Percentiles rank a stretch among this genome's conserved stretches.
phyloP scores from a whole-genome alignment of 92 coral and sea anemone species.

The Porites rus region DNA sequence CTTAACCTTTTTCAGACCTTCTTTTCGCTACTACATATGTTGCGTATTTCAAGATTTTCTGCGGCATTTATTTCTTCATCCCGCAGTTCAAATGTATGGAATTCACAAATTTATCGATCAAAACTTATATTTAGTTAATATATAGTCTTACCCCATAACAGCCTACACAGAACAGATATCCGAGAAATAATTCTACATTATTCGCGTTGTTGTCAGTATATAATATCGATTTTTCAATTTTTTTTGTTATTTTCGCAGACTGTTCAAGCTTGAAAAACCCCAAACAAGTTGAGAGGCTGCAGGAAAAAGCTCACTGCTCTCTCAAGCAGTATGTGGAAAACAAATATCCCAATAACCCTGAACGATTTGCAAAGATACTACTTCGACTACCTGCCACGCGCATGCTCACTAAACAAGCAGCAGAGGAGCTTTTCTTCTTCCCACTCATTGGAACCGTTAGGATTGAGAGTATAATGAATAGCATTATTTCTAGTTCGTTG shows the following conservation, averaged over 20 bases:
- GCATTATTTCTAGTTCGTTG: slow-evolving; percentile 72
- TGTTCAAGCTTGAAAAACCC: slow-evolving; percentile 63
- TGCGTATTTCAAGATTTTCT: too few species aligned
- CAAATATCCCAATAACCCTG: slow-evolving; percentile 74
- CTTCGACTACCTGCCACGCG: slow-evolving; percentile 90
- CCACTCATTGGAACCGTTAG: slow-evolving; percentile 92
- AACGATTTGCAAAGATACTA: slow-evolving; percentile 91
- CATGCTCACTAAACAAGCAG: slow-evolving; percentile 72
- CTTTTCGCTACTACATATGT: too few species aligned
- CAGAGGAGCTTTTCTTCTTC: slow-evolving; percentile 94
- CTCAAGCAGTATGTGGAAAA: slow-evolving; percentile 84
- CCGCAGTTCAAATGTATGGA: too few species aligned
- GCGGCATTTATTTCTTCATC: too few species aligned
- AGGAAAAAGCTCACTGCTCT: slow-evolving; percentile 92
- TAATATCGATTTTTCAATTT: too few species aligned
- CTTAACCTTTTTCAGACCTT: too few species aligned
- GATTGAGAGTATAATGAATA: slow-evolving; percentile 91
- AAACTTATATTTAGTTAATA: too few species aligned
- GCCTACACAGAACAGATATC: too few species aligned
- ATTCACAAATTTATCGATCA: too few species aligned
- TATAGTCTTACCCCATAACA: too few species aligned
- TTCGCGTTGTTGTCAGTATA: too few species aligned
- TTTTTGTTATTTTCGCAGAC: not conserved
- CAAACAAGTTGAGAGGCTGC: slow-evolving; percentile 82
- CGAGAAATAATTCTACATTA: too few species aligned